Evolutionary conservation across 1,140 invertebrate species (phyloP), one percentile per base, ranked within the genome.

Genomic region (Drosophila ficusphila): DNA sequence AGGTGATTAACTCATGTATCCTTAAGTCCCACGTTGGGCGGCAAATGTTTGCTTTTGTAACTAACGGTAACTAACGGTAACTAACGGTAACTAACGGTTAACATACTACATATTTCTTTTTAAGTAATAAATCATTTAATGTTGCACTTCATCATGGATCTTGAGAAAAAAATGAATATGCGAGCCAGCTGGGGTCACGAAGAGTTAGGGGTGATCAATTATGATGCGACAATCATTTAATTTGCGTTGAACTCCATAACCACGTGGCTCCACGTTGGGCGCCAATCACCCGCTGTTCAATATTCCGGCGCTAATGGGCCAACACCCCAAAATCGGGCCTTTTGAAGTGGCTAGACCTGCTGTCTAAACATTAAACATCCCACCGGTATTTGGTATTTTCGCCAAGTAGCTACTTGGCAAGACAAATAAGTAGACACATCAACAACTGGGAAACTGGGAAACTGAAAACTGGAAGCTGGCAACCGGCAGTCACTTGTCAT

Each of bases 401-500:
- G 48, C 14, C 58, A 61, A 42, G 41, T 70, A 44, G 65, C 67
- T 49, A 58, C 68, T 70, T 71, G 68, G 52, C 25, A 49, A 46
- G 53, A 38, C 53, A 60, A 71, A 60, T 60, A 71, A 23, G 54
- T 36, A 36, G 31, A 34, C 31, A 5, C 29, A 34, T 12, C 48
- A 34, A 11, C 25, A 56, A 44, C 48, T 52, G 16, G 21, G 14
- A 5, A 54, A 56, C 52, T 39, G 18, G 18, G 27, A 7, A 19
- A 44, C 16, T 31, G 23, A 39, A n/a, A 19, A 27, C 31, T 8
- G 39, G 38, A 12, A 41, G 52, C 34, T 33, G 21, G 44, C 49
- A 64, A 69, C 27, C 53, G 70, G 54, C 62, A 75, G 71, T 53
- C 61, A 60, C 72, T 82, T 82, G 78, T 76, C 78, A 79, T 82